Conservation (phyloP, 2,888 invertebrate genomes). For the Pammene fasciana region DNA sequence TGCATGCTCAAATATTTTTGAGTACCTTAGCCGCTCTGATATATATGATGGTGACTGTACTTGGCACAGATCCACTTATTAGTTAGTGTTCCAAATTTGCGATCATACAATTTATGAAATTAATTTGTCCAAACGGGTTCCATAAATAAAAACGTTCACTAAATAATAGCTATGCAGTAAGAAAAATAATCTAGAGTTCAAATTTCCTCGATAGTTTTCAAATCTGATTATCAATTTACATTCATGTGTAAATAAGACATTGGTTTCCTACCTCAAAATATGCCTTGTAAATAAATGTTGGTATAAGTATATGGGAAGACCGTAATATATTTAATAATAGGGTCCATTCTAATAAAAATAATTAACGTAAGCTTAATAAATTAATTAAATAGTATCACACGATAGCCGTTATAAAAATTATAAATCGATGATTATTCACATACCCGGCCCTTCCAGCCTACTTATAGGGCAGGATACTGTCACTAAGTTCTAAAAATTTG, state of each 20-base stretch:
- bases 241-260: constrained; percentile 3
- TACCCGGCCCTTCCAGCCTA: constrained; percentile 31
- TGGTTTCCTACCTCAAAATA: constrained; percentile 28
- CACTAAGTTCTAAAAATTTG: constrained; percentile 32
- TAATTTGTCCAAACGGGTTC: not conserved
- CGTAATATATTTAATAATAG: constrained; percentile 38
- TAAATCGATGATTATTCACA: constrained; percentile 41
- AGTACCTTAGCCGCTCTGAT: no score
- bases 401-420: constrained; percentile 44
- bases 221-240: constrained; percentile 1
- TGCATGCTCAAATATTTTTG: no score
- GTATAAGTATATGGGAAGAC: constrained; percentile 38
- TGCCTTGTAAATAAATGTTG: constrained; percentile 35
- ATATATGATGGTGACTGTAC: no score
- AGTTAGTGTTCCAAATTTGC: constrained; percentile 2
- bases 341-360: constrained; percentile 43
- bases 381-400: constrained; percentile 59
- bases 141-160: not conserved
- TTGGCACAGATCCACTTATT: no score
- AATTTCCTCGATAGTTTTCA: not conserved
- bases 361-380: constrained; percentile 43
- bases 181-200: not conserved
- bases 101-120: not conserved
- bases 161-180: constrained; percentile 3
- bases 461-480: constrained; percentile 35